Base-by-base conservation (phyloP, 2,888 invertebrate species). In the Coremacera marginata region DNA sequence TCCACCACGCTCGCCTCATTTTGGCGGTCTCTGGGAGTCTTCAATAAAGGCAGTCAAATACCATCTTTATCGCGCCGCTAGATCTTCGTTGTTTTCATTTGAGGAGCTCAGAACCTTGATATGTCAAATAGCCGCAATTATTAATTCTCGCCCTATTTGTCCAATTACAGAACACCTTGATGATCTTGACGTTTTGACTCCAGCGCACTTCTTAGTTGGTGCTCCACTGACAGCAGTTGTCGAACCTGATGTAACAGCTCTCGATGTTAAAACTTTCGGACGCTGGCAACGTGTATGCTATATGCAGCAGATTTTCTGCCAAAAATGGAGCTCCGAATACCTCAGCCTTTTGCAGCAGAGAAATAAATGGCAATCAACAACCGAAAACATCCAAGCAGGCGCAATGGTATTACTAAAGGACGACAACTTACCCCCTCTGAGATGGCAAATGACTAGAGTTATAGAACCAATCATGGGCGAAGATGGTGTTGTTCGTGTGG, bases 21-120 rank as follows among this genome's bases (percentile, higher is more conserved):
- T 80, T 49, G 78, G 76, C 22, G 79, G 78, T 9, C 37, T 79
- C 14, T 80, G 77, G 78, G 80, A 79, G 31, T 3, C 31, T 52
- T 3, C 31, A 5, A 5, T 31, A 5, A 31, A 31, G 31, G 31
- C 31, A 31, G 31, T 5, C 5, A 31, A 31, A 5, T 4, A 3
- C 3, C 31, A 31, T 31, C 5, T 31, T 5, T 31, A 31, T 31
- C 31, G 31, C 3, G 31, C 5, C 5, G 31, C 5, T 31, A 5
- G 31, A 3, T 31, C 3, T 31, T 31, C 31, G 5, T 3, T 31
- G 5, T 31, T 31, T 3, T 4, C 31, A 4, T 31, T 31, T 5
- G 31, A 31, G 31, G 31, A 31, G 5, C 31, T 31, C 3, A 3
- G 31, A 3, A 31, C 31, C 3, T 5, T 31, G 3, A 5, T 31